phyloP scores from a whole-genome alignment of 2,113 vertebrate genomes.

The Zosterops lateralis region DNA sequence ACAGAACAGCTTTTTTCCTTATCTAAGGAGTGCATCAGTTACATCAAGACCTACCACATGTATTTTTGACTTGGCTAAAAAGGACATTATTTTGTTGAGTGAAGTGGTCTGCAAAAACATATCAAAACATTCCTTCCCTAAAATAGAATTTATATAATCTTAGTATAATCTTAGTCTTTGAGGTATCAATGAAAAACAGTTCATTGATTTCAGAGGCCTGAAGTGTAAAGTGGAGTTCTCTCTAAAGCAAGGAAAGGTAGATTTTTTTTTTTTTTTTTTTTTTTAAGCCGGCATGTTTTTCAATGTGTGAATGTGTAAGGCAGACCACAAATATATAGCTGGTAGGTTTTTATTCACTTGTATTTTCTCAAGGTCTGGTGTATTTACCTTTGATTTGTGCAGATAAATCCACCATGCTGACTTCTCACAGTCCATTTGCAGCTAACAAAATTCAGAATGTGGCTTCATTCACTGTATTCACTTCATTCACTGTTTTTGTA shows the following conservation, averaged over 20 bases:
- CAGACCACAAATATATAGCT: background rate
- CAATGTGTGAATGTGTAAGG: background rate
- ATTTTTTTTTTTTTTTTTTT: too few species aligned
- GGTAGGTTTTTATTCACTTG: background rate
- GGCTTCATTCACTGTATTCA: background rate
- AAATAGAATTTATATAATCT: constrained; percentile 22
- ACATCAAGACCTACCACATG: background rate
- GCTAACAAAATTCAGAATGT: background rate
- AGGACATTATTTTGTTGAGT: background rate
- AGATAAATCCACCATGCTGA: background rate
- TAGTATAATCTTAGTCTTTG: constrained; percentile 15
- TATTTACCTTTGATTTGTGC: background rate
- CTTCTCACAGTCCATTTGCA: background rate
- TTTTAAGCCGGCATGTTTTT: background rate
- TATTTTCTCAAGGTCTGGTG: background rate
- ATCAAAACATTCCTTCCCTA: constrained; percentile 27
- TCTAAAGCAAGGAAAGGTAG: background rate
- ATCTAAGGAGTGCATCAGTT: background rate
- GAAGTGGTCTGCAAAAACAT: constrained; percentile 9
- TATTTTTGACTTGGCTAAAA: background rate
- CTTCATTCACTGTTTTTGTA: background rate
- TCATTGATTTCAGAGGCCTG: constrained; percentile 26
- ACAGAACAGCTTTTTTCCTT: background rate
- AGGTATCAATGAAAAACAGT: constrained; percentile 28
- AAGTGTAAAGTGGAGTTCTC: background rate